phyloP scores from a whole-genome alignment of 2,888 invertebrate genomes.

The Ferrisia virgata region DNA sequence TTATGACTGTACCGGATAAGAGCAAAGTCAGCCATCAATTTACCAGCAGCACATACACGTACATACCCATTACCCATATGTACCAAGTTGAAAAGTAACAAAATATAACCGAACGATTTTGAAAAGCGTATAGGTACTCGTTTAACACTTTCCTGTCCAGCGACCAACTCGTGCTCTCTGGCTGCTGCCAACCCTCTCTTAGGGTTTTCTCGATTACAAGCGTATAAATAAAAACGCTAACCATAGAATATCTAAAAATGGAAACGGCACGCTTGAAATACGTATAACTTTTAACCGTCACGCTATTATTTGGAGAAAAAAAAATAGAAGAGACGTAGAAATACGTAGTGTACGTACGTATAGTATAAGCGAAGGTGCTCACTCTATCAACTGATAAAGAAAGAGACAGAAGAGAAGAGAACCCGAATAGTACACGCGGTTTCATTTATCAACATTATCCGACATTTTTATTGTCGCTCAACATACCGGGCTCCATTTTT shows the following conservation, averaged over 20 bases:
- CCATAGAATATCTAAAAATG: constrained; percentile 19
- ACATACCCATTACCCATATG: too few relatives aligned
- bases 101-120: neutral
- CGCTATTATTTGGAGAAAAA: constrained; percentile 24
- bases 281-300: constrained; percentile 30
- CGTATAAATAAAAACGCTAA: constrained; percentile 25
- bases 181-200: neutral
- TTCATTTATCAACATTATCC: constrained; percentile 45
- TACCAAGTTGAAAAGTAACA: neutral
- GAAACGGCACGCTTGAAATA: constrained; percentile 28
- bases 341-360: too few relatives aligned
- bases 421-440: constrained; percentile 33
- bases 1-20: neutral
- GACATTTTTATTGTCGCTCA: constrained; percentile 43
- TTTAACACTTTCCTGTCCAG: neutral
- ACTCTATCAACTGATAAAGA: constrained; percentile 34
- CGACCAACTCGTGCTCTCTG: too few relatives aligned
- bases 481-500: constrained; percentile 39
- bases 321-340: constrained; percentile 25
- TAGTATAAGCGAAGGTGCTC: constrained; percentile 12
- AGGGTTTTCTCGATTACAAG: neutral
- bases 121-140: constrained; percentile 21
- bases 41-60: too few relatives aligned
- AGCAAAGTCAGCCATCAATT: constrained; percentile 13
- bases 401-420: constrained; percentile 17